Conservation (phyloP, 2,113 vertebrate species). For the Tachysurus fulvidraco region DNA sequence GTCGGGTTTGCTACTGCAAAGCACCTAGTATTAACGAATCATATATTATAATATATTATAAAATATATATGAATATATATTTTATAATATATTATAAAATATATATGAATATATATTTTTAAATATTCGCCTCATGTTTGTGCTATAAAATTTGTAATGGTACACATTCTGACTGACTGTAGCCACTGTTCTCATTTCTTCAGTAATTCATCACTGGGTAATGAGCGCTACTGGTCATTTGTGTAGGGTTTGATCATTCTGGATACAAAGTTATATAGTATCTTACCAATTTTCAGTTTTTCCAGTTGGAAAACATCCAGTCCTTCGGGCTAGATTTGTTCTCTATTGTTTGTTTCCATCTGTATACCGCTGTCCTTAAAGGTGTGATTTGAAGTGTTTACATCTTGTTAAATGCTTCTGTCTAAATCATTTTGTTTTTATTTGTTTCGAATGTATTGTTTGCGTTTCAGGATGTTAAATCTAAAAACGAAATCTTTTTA, state of each 20-base stretch:
- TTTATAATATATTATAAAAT: not conserved
- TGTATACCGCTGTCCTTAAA: not conserved
- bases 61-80: too few species aligned
- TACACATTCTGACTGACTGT: not conserved
- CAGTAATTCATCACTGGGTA: not conserved
- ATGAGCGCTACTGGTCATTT: not conserved
- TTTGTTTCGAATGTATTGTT: not conserved
- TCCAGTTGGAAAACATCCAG: not conserved
- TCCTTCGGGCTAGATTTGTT: too few species aligned
- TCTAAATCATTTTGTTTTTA: not conserved
- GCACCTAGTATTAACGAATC: too few species aligned
- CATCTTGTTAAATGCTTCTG: not conserved
- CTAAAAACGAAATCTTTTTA: not conserved
- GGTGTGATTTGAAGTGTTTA: not conserved
- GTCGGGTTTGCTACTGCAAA: not conserved
- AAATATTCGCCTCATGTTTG: not conserved
- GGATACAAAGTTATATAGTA: not conserved
- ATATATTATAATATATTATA: too few species aligned
- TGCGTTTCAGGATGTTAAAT: conserved; percentile 26
- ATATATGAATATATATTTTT: not conserved
- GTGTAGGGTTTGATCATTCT: not conserved
- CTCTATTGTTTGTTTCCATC: not conserved
- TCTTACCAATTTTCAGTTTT: not conserved
- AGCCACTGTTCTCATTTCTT: not conserved
- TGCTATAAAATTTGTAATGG: not conserved